Evolutionary conservation across 64 coral and sea anemone genomes (phyloP).

Genomic region (Orbicella faveolata): DNA sequence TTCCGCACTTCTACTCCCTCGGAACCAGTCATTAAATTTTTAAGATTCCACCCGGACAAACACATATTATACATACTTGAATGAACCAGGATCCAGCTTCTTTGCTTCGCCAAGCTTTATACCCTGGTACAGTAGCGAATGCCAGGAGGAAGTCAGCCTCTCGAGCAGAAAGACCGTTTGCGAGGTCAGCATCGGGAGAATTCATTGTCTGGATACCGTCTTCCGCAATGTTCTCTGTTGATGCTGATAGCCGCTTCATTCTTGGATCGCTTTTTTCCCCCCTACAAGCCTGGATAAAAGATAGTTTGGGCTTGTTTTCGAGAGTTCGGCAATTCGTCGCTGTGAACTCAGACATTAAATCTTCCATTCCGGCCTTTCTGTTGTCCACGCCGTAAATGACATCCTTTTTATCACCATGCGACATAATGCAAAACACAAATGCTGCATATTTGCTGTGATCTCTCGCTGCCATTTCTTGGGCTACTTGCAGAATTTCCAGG

Average conservation of each 20-base stretch:
- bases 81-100: not conserved
- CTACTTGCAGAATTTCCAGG: not conserved
- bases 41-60: no score
- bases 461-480: not conserved
- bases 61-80: not conserved
- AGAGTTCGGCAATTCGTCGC: not conserved
- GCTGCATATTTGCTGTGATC: not conserved
- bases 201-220: not conserved
- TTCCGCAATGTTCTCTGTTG: no score
- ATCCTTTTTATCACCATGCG: not conserved
- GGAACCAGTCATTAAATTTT: no score
- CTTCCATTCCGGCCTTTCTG: not conserved
- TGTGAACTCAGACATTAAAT: not conserved
- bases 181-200: not conserved
- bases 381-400: not conserved
- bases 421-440: conserved; percentile 8
- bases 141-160: conserved; percentile 35
- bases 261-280: not conserved
- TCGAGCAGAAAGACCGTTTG: not conserved
- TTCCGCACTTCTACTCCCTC: no score
- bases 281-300: conserved; percentile 1
- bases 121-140: conserved; percentile 24
- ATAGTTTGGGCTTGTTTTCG: conserved; percentile 2
- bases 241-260: no score
- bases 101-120: not conserved